phyloP scores from a whole-genome alignment of 1,140 invertebrate species.

The Trialeurodes vaporariorum region DNA sequence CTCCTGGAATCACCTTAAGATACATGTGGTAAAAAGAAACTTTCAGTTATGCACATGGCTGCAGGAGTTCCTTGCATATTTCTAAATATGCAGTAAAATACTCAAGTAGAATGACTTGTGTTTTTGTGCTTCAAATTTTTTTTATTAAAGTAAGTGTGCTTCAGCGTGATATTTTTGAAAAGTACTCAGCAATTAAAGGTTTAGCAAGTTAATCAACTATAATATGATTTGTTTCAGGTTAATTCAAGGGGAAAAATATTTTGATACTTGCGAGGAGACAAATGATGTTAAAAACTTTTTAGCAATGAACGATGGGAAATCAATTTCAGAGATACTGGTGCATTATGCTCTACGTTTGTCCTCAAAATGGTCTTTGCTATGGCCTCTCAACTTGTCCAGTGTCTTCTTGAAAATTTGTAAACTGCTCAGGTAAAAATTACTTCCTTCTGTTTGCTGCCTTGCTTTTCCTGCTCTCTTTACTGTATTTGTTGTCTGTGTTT shows the following conservation, averaged over 20 bases:
- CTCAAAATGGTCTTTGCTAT: conserved; percentile 14
- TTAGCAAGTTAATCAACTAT: too few relatives aligned
- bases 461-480: background rate
- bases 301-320: conserved; percentile 30
- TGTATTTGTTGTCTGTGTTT: too few relatives aligned
- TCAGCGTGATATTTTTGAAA: too few relatives aligned
- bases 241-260: conserved; percentile 40
- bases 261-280: conserved; percentile 48
- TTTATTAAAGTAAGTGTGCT: too few relatives aligned
- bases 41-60: too few relatives aligned
- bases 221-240: conserved; percentile 10
- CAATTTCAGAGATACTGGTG: conserved; percentile 14
- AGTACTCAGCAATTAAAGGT: too few relatives aligned
- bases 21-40: too few relatives aligned
- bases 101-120: too few relatives aligned
- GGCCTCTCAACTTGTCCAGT: conserved; percentile 12
- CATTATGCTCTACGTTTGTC: conserved; percentile 8
- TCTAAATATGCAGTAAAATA: too few relatives aligned
- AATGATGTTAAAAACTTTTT: conserved; percentile 51
- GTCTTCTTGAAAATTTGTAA: conserved; percentile 15
- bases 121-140: too few relatives aligned
- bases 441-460: background rate
- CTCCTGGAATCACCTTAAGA: too few relatives aligned
- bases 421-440: conserved; percentile 12
- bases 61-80: too few relatives aligned